Base-by-base conservation (phyloP, 2,888 invertebrate genomes). In the Tachina grossa region DNA sequence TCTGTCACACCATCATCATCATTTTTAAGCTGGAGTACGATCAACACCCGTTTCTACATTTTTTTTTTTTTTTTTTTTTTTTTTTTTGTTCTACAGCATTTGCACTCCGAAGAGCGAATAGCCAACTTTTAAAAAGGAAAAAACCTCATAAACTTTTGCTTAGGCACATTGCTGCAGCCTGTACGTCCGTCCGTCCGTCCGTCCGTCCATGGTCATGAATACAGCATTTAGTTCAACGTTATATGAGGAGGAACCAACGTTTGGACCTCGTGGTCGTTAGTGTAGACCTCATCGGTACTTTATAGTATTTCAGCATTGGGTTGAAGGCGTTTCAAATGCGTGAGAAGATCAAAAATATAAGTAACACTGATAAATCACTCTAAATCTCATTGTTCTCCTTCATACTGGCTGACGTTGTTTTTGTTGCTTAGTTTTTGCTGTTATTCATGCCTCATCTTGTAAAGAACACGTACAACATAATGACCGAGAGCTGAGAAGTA, bases 291-390 rank as follows among this genome's bases (percentile, higher is more conserved):
- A 65, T 75, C 76, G 68, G 69, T 49, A 43, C 63, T 66, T 66
- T 68, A 31, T 49, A 74, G 53, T 59, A 53, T 65, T 69, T 19
- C 51, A 43, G 31, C 53, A 51, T 71, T 74, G 55, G 59, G 51
- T 78, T 82, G 79, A 82, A 77, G 83, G 81, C 83, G 82, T 78
- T 77, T 71, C 83, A 79, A 83, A 83, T 88, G 90, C 90, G 90
- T 90, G 90, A 90, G 90, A 90, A 91, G 90, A 90, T 90, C 91
- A 89, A 90, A 90, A 89, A 88, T 87, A 89, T 72, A 85, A 90
- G 90, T 89, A 91, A 89, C 89, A 88, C 90, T 90, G 90, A 90
- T 90, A 90, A 90, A 90, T 90, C 90, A 90, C 91, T 90, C 90
- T 89, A 91, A 91, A 90, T 91, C 90, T 89, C 89, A 91, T 91